phyloP scores from a whole-genome alignment of 2,888 invertebrate genomes.

The Camponotus fellah region DNA sequence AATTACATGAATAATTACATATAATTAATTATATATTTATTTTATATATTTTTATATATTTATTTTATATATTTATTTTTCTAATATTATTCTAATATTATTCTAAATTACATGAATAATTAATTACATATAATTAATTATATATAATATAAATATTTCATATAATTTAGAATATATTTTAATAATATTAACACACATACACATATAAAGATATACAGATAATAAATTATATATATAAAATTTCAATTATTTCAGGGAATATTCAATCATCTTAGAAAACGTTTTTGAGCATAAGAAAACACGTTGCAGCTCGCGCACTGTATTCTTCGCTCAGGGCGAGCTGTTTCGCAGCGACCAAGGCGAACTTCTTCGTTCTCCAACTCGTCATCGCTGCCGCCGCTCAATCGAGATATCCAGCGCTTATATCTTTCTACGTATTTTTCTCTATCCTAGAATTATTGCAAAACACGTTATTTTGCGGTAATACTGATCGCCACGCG shows the following conservation, averaged over 20 bases:
- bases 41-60: too few relatives aligned
- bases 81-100: too few relatives aligned
- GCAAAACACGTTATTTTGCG: neutral
- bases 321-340: constrained; percentile 21
- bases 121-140: too few relatives aligned
- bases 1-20: too few relatives aligned
- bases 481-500: neutral
- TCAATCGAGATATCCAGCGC: constrained; percentile 24
- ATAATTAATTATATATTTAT: too few relatives aligned
- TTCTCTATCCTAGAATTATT: constrained; percentile 13
- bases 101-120: too few relatives aligned
- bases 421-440: constrained; percentile 32
- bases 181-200: neutral
- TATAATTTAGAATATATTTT: neutral
- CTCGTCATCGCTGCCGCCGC: constrained; percentile 64
- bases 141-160: neutral
- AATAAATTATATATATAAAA: neutral
- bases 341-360: constrained; percentile 62
- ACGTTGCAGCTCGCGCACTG: neutral
- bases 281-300: constrained; percentile 36
- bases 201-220: neutral
- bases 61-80: too few relatives aligned
- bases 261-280: constrained; percentile 73
- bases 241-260: constrained; percentile 64
- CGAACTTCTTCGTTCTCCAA: constrained; percentile 71